phyloP scores from a whole-genome alignment of 2,113 vertebrate species.

The Notothenia coriiceps region DNA sequence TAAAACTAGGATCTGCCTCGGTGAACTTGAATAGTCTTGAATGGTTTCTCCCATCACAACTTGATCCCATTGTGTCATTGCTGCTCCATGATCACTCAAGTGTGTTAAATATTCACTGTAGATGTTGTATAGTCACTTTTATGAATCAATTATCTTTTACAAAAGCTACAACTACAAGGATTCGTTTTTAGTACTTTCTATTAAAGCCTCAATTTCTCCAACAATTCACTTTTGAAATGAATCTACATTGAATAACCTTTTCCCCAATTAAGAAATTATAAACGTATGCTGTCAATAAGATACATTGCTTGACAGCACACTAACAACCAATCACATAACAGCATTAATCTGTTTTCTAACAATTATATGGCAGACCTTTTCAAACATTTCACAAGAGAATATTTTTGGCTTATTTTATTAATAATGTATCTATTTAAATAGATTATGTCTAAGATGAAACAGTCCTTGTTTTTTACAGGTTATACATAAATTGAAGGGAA shows the following conservation, averaged over 20 bases:
- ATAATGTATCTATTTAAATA: background rate
- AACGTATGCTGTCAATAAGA: background rate
- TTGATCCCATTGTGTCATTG: conserved; percentile 1
- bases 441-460: background rate
- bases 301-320: background rate
- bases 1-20: conserved; percentile 30
- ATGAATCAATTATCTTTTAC: background rate
- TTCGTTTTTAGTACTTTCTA: background rate
- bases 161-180: background rate
- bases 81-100: conserved; percentile 1
- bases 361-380: background rate
- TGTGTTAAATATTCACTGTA: background rate
- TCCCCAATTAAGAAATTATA: background rate
- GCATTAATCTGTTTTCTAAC: background rate
- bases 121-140: background rate
- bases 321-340: background rate
- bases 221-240: background rate
- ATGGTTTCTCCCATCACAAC: background rate
- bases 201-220: background rate
- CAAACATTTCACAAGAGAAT: no score
- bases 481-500: background rate
- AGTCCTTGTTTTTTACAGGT: background rate
- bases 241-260: background rate
- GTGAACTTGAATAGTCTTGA: conserved; percentile 10
- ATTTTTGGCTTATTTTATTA: background rate